Base-by-base conservation (phyloP, 2,888 invertebrate genomes). In the Dicyrtomina minuta region DNA sequence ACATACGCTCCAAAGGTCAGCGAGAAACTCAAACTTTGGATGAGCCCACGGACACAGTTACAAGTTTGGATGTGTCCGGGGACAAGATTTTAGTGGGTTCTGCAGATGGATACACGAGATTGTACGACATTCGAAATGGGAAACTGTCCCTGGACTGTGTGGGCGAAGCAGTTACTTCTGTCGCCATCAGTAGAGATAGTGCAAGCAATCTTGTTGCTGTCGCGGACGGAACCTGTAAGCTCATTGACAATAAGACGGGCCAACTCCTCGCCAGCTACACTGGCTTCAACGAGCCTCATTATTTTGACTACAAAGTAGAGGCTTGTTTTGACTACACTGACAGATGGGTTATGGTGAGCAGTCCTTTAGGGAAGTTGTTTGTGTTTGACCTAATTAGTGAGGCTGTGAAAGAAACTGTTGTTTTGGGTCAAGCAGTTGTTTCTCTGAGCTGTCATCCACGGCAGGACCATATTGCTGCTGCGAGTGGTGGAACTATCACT, bases 51-150 rank as follows among this genome's bases (percentile, higher is more conserved):
- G 99, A 99, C 53, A 70, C 72, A 33, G 83, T 88, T 1, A 84
- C 85, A 6, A 83, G 83, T 20, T 74, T 88, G 20, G 81, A 83
- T 68, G 88, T 96, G 1, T 91, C 92, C 1, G 91, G 93, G 81
- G 88, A 93, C 83, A 94, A 96, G 84, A 92, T 99, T 76, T 84
- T 96, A 56, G 88, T 93, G 0, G 90, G 91, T 6, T 96, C 96
- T 0, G 89, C 96, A 0, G 99, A 99, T 82, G 89, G 91, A 46
- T 89, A 89, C 79, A 86, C 93, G 13, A n/a, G n/a, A n/a, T n/a
- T n/a, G n/a, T n/a, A n/a, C n/a, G n/a, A n/a, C n/a, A n/a, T n/a
- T n/a, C n/a, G 99, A 65, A 88, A 89, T 75, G 97, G 96, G 0
- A 87, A 89, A 80, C 84, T 96, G 81, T 85, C 87, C 67, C 86